Percentiles rank a stretch among this genome's conserved stretches.
These are phyloP conservation scores for Oryzaephilus surinamensis DNA, from an alignment of 1,140 invertebrate genomes.

Conservation along the genomic window DNA sequence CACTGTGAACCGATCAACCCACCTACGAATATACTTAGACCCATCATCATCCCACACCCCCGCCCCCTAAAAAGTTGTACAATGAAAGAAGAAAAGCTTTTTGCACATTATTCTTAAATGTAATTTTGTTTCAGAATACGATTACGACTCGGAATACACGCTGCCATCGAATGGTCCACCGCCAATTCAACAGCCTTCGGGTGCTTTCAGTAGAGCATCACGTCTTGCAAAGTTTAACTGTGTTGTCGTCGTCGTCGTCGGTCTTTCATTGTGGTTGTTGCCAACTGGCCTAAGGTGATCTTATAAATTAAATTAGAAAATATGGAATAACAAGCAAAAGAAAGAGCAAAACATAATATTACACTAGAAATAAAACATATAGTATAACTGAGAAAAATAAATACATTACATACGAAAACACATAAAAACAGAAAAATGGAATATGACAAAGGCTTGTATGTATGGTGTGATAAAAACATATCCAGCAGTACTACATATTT, in stretches of 20 bases:
- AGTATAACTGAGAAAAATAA: slow-evolving; percentile 2
- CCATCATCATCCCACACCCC: not conserved
- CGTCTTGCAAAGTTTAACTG: slow-evolving; percentile 6
- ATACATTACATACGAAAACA: slow-evolving; percentile 1
- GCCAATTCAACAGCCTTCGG: slow-evolving; percentile 29
- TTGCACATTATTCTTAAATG: slow-evolving; percentile 10
- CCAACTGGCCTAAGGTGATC: slow-evolving; percentile 14
- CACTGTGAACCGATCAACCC: not conserved
- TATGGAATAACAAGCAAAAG: not conserved
- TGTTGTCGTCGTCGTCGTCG: slow-evolving; percentile 4
- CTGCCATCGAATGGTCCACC: slow-evolving; percentile 30
- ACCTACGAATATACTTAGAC: not conserved
- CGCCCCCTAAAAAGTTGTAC: slow-evolving; percentile 3
- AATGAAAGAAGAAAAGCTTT: slow-evolving; percentile 4
- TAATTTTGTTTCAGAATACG: slow-evolving; percentile 27
- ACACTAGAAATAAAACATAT: not conserved
- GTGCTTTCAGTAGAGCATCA: slow-evolving; percentile 23
- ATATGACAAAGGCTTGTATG: no score
- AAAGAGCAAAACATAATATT: not conserved
- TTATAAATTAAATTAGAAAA: slow-evolving; percentile 12
- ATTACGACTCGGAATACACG: slow-evolving; percentile 31
- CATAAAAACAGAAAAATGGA: no score
- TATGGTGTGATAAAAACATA: slow-evolving; percentile 19
- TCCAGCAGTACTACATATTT: slow-evolving; percentile 17
- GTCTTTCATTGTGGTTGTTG: slow-evolving; percentile 8